A percentile compares a stretch with the other conserved stretches of the same genome.
These are phyloP conservation scores for Diarsia rubi DNA, from an alignment of 2,888 invertebrate genomes.

Conservation along the genomic window DNA sequence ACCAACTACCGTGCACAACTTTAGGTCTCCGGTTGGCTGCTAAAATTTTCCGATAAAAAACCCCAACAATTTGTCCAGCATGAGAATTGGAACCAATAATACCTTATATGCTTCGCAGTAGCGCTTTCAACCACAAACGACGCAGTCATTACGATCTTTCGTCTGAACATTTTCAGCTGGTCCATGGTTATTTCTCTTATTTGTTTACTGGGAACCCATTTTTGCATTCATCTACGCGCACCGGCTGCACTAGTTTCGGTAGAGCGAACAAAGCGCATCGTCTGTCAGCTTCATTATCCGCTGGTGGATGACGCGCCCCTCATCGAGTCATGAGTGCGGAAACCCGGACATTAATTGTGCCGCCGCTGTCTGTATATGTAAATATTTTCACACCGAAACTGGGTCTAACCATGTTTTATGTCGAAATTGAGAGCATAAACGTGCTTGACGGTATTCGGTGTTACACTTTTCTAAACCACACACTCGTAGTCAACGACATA, in stretches of 20 bases:
- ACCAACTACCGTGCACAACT: neutral
- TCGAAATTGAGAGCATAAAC: neutral
- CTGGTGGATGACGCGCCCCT: constrained; percentile 27
- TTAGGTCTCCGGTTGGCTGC: neutral
- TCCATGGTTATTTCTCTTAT: neutral
- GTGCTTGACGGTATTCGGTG: neutral
- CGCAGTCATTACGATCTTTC: neutral
- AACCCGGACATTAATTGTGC: constrained; percentile 34
- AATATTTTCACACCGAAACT: constrained; percentile 1
- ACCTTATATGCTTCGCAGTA: neutral
- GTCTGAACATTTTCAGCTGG: neutral
- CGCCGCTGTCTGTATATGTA: neutral
- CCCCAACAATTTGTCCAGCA: neutral
- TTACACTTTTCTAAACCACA: too few relatives aligned
- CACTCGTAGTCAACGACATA: neutral
- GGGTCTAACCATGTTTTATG: neutral
- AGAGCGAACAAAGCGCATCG: constrained; percentile 47
- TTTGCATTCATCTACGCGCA: constrained; percentile 29
- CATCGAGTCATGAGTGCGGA: constrained; percentile 24
- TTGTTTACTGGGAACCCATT: constrained; percentile 4
- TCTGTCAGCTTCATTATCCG: constrained; percentile 39
- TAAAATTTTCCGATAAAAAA: neutral
- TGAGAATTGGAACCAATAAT: neutral
- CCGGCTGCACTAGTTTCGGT: constrained; percentile 33
- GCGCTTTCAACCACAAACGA: neutral